Base-by-base conservation (phyloP, 2,797 vertebrate species). In the Fistularia commersonii region DNA sequence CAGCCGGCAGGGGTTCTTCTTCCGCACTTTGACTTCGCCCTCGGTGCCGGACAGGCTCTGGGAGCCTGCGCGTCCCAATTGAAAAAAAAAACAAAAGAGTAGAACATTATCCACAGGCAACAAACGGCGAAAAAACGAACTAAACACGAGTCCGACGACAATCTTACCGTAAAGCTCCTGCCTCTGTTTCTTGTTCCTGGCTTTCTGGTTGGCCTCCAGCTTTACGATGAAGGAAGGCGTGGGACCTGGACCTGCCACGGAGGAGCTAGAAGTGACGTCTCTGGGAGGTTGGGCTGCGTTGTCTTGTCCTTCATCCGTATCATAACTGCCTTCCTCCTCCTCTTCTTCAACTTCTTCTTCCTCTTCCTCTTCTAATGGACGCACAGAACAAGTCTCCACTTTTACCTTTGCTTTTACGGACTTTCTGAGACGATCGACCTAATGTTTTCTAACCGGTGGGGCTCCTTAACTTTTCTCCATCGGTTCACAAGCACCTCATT, bases 171-270 rank as follows among this genome's bases (percentile, higher is more conserved):
- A 89, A 71, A 97, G 82, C 9, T 95, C 93, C 87, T 98, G 96
- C 57, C 96, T 90, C 72, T 96, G 95, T 69, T 93, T 95, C 80
- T 99, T 99, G 85, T 98, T 96, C 83, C 93, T 93, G 11, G 96
- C 96, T 77, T 98, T 98, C 80, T 97, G 96, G 68, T 98, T 96
- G 79, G 94, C 96, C 75, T 98, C 96, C 85, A 98, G 93, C 81
- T 97, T 98, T 64, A 98, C 95, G 62, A 99, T 87, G 0, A 94
- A 97, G 4, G 95, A 98, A 0, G 95, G 95, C n/a, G n/a, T n/a
- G n/a, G n/a, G n/a, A 4, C 94, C 96, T 3, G 96, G 94, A 8
- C 92, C 93, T 34, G 91, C 89, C 69, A 91, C 13, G 0, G 90
- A 77, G n/a, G 88, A 51, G 0, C 87, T 67, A 41, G 88, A 81